Evolutionary conservation across 2,888 invertebrate genomes (phyloP).

Genomic region (Uloborus plumipes): DNA sequence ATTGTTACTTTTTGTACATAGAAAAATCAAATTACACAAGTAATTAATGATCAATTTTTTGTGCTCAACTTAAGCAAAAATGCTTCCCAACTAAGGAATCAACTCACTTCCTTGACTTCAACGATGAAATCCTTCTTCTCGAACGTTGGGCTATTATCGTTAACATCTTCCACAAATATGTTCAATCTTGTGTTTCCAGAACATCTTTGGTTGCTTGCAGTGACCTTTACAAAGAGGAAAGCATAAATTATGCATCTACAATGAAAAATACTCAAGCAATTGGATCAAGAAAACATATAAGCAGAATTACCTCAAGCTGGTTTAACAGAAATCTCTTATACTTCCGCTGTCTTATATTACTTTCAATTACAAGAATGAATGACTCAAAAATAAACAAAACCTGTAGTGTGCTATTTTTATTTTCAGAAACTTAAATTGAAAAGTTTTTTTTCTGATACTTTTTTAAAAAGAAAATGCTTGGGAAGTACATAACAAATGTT

Average conservation of each 20-base stretch:
- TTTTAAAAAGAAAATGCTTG: no score
- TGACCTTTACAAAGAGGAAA: conserved; percentile 35
- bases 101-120: conserved; percentile 67
- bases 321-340: no score
- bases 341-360: no score
- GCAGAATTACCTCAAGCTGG: no score
- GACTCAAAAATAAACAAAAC: no score
- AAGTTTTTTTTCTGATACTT: no score
- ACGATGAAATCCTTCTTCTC: conserved; percentile 67
- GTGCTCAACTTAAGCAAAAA: background rate
- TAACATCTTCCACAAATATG: conserved; percentile 68
- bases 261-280: background rate
- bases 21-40: background rate
- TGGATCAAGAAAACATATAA: background rate
- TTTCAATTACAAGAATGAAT: no score
- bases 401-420: no score
- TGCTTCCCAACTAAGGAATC: background rate
- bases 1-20: background rate
- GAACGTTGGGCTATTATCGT: conserved; percentile 69
- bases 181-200: conserved; percentile 67
- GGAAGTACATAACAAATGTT: background rate
- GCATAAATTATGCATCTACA: background rate
- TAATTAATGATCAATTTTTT: background rate
- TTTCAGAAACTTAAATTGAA: no score
- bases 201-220: conserved; percentile 67